Base-by-base conservation (phyloP, 2,113 vertebrate genomes). In the Apteryx mantelli region DNA sequence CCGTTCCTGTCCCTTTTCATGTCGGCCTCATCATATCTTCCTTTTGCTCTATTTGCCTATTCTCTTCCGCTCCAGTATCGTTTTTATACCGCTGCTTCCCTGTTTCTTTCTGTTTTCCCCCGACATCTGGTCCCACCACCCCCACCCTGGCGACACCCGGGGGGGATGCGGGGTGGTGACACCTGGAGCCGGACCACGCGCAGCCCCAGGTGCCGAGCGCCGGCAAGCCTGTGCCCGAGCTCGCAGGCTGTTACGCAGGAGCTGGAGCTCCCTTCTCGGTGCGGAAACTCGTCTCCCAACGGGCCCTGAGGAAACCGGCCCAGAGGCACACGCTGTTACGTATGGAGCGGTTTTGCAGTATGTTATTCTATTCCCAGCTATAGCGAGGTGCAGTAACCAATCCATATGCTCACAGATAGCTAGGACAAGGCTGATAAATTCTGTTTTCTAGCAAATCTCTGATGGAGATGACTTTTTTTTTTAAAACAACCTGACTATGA, bases 341-440 rank as follows among this genome's bases (percentile, higher is more conserved):
- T 0, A 26, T 0, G 2, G 70, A 50, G 71, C 1, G 5, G 1
- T 12, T 81, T 20, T 61, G 34, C 82, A 8, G 63, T 0, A 0
- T 0, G 9, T 38, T 75, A 46, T 66, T 77, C 89, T 78, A 14
- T 40, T 34, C 40, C 48, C 90, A 74, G 63, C 24, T 6, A 30
- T 28, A 36, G 28, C 0, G 5, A 89, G 83, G 44, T 80, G 26
- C 73, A 8, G 1, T 24, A 40, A 15, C 20, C 1, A 1, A 26
- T 65, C 71, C 53, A 1, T 14, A 6, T 2, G 38, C 82, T 61
- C 7, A 0, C 82, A 46, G 46, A 11, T 76, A 58, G 80, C 76
- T 20, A 58, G 88, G 91, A 71, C 73, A 11, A 60, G 77, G 77
- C 60, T 46, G 46, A 20, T 3, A 5, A 64, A 60, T 76, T 30